Conservation (phyloP, 2,113 vertebrate species). For the Alligator mississippiensis region DNA sequence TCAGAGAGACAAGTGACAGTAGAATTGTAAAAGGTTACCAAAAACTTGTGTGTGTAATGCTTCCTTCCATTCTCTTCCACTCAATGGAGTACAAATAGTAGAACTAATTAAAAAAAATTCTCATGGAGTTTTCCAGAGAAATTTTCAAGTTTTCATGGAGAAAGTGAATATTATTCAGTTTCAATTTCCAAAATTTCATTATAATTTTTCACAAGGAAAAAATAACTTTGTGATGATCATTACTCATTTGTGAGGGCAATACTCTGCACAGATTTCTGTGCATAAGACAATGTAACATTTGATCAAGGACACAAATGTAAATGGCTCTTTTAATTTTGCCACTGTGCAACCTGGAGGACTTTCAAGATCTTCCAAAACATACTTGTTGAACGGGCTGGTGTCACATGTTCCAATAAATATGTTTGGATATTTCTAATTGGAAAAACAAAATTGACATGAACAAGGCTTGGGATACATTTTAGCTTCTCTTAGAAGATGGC, state of each 20-base stretch:
- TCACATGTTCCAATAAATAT: background rate
- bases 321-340: background rate
- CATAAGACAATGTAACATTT: background rate
- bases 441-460: background rate
- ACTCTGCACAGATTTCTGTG: accelerated
- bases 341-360: background rate
- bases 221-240: background rate
- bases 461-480: background rate
- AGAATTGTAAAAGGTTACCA: background rate
- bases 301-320: background rate
- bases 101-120: background rate
- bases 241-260: background rate
- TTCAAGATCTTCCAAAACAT: background rate
- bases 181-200: background rate
- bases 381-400: background rate
- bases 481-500: background rate
- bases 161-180: background rate
- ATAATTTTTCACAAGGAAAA: background rate
- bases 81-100: background rate
- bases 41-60: background rate
- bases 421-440: background rate
- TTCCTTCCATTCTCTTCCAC: background rate
- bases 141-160: background rate
- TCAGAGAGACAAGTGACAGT: background rate
- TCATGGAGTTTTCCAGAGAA: background rate